Percentiles rank a stretch among this genome's conserved stretches.
These are phyloP conservation scores for Tiphia femorata DNA, from an alignment of 2,888 invertebrate species.

Conservation along the genomic window DNA sequence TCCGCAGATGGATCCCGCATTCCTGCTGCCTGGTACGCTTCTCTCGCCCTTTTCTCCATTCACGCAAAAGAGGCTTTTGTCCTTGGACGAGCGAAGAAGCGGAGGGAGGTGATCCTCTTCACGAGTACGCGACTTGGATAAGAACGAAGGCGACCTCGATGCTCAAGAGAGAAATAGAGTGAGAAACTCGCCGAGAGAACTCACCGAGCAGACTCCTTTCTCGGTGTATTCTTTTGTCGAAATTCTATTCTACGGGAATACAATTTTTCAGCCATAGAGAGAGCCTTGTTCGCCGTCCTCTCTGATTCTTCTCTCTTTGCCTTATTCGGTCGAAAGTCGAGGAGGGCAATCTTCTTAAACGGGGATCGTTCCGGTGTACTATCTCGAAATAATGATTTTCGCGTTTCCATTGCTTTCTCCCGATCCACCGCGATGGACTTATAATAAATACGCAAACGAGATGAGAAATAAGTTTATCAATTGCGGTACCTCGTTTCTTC, in stretches of 20 bases:
- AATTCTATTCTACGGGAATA: neutral
- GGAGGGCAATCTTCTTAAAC: neutral
- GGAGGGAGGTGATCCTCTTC: slow-evolving; percentile 24
- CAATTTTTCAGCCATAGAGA: neutral
- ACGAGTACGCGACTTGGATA: slow-evolving; percentile 12
- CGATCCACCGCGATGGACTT: neutral
- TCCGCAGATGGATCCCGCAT: slow-evolving; percentile 16
- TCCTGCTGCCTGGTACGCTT: slow-evolving; percentile 22
- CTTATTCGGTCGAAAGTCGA: neutral
- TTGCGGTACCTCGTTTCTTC: slow-evolving; percentile 74
- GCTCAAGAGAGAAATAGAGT: slow-evolving; percentile 14
- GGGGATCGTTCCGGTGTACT: no score
- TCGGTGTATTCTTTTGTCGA: neutral
- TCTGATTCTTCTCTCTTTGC: neutral
- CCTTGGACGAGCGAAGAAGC: slow-evolving; percentile 11
- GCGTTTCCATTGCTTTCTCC: neutral
- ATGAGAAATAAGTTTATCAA: neutral
- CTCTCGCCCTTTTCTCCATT: slow-evolving; percentile 9
- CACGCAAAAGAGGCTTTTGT: slow-evolving; percentile 22
- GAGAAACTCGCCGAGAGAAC: neutral
- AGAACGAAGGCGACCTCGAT: slow-evolving; percentile 26
- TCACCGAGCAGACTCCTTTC: no score
- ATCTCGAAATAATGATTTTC: neutral
- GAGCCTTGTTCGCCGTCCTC: no score
- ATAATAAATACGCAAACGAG: neutral